phyloP scores from a whole-genome alignment of 2,797 vertebrate genomes.

The Pipistrellus pygmaeus region DNA sequence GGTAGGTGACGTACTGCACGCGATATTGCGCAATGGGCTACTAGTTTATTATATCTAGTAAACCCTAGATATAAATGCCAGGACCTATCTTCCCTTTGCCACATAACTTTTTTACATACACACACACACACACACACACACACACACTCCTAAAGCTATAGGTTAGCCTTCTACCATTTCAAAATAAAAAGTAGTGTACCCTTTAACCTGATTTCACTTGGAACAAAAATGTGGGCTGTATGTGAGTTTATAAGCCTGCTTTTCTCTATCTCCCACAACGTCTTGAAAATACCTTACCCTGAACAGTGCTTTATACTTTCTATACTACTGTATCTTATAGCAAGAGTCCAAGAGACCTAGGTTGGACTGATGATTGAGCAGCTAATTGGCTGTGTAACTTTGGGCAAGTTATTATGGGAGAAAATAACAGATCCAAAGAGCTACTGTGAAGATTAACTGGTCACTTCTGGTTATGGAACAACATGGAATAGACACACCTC shows the following conservation, averaged over 20 bases:
- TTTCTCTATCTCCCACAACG: background rate
- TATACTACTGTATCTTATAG: background rate
- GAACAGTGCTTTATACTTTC: background rate
- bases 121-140: background rate
- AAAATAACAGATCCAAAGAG: conserved; percentile 33
- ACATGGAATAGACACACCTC: background rate
- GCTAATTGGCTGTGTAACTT: background rate
- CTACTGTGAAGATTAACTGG: conserved; percentile 5
- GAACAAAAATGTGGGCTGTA: conserved; percentile 19
- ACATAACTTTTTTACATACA: background rate
- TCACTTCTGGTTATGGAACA: conserved; percentile 46
- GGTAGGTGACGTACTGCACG: too few species aligned
- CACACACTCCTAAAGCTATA: background rate
- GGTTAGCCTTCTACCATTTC: background rate
- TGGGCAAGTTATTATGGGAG: conserved; percentile 39
- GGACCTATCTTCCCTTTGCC: background rate
- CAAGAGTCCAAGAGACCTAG: conserved; percentile 4
- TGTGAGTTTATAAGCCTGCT: background rate
- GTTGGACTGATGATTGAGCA: background rate
- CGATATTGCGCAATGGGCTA: too few species aligned
- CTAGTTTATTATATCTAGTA: background rate
- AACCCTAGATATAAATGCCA: conserved; percentile 19
- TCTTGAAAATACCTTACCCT: conserved; percentile 41
- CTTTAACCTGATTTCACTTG: conserved; percentile 40
- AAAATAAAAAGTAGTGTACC: background rate